These are phyloP conservation scores for Helogale parvula DNA, from an alignment of 2,113 vertebrate species.

Conservation along the genomic window DNA sequence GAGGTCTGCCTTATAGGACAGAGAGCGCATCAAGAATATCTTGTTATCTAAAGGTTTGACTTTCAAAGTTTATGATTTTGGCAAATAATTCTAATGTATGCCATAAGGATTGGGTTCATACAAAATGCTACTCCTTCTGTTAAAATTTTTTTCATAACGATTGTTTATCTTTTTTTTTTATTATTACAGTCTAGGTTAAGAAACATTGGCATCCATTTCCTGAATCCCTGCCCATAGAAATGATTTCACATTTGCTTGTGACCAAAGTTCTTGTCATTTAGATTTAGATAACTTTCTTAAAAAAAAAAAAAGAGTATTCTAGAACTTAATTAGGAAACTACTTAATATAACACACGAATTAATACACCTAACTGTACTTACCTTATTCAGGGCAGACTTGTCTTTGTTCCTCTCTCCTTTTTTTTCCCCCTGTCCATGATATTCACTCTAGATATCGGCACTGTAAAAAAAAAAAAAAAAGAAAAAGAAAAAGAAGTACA, in stretches of 20 bases:
- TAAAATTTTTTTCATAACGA: conserved; percentile 44
- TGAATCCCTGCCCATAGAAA: conserved; percentile 61
- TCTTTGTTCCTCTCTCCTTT: not conserved
- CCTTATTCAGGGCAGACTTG: not conserved
- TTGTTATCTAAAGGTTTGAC: conserved; percentile 1
- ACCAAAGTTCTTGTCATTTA: conserved; percentile 42
- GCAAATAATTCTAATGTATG: conserved; percentile 17
- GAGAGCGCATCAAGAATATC: not conserved
- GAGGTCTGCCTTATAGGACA: not conserved
- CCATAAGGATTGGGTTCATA: conserved; percentile 9
- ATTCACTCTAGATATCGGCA: not conserved
- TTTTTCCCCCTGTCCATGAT: not conserved
- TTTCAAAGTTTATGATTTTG: conserved; percentile 60
- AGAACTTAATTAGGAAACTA: conserved; percentile 20
- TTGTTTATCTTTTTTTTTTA: conserved; percentile 59
- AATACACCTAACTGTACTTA: not conserved
- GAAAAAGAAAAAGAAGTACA: not conserved
- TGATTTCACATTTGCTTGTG: conserved; percentile 53
- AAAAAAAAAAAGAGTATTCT: not conserved
- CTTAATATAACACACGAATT: not conserved
- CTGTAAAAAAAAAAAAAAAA: not conserved
- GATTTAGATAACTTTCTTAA: conserved; percentile 44
- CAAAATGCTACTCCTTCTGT: conserved; percentile 73
- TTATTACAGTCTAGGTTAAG: conserved; percentile 67
- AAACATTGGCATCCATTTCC: conserved; percentile 63